Percentiles rank a stretch among this genome's conserved stretches.
Conservation (phyloP, 2,797 vertebrate genomes). For the Meda fulgida region DNA sequence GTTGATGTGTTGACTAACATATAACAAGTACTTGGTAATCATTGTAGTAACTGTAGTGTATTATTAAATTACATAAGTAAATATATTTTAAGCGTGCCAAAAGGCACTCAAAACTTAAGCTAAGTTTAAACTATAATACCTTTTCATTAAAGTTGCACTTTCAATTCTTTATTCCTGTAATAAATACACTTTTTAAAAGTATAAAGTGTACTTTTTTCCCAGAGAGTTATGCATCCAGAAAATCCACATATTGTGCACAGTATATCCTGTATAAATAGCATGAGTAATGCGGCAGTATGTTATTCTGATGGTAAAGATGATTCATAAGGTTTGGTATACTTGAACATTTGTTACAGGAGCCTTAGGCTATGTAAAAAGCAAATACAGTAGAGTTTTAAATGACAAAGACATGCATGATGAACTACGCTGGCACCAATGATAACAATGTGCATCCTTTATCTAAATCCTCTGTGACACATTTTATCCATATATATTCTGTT, state of each 20-base stretch:
- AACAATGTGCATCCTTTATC: neutral
- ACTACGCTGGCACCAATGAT: neutral
- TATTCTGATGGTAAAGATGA: slow-evolving; percentile 8
- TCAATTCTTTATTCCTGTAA: neutral
- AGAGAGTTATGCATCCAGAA: neutral
- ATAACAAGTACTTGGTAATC: neutral
- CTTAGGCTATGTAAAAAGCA: neutral
- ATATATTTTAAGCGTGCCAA: neutral
- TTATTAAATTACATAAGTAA: neutral
- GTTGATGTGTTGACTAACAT: neutral
- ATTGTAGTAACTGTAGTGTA: neutral
- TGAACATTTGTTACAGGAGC: neutral
- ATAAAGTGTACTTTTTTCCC: neutral
- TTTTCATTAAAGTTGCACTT: neutral
- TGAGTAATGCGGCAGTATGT: neutral
- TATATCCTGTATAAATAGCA: neutral
- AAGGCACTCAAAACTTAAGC: neutral
- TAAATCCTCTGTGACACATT: neutral
- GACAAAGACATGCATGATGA: neutral
- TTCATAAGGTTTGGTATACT: neutral
- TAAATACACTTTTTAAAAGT: neutral
- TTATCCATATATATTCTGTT: neutral
- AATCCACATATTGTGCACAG: neutral
- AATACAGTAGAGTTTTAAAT: neutral
- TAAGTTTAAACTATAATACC: neutral